Base-by-base conservation (phyloP, 2,888 invertebrate genomes). In the Isoperla grammatica region DNA sequence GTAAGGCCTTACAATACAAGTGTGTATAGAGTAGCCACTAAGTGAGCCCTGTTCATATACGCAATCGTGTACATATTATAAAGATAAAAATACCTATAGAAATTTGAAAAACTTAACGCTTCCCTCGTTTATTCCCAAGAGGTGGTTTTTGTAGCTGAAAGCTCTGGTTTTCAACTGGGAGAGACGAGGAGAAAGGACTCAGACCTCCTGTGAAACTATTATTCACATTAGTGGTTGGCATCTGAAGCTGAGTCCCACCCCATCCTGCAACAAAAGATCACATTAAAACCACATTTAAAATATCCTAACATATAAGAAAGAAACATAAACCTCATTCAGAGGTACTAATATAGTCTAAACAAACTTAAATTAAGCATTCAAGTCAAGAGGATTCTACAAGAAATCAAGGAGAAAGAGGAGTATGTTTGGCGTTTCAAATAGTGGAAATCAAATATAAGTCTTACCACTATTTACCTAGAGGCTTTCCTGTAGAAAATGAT, bases 91-190 rank as follows among this genome's bases (percentile, higher is more conserved):
- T 29, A 29, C 29, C 4, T 29, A 29, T 29, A 29, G 29, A 29
- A 29, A 29, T 29, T 29, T 29, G 4, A 29, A 29, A 29, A 29
- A 29, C 29, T 81, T 77, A 84, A 76, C 85, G 83, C 69, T 87
- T 87, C 61, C 83, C 84, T 63, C 87, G 76, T 72, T 88, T 88
- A 61, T 78, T 80, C 56, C 82, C 81, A 37, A 77, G 70, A 22
- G 87, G 87, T 23, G 87, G 87, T 69, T 86, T 86, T 74, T 87
- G 86, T 43, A 87, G 78, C 68, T 85, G 84, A 74, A 87, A 87
- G 67, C 71, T 72, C 35, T 71, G 68, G 37, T 67, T 65, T 5
- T 69, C 67, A n/a, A 70, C 66, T 49, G 69, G 67, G 4, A 69
- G 67, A 1, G 74, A 67, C 1, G 71, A 63, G 13, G 65, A 37